Conservation (phyloP, 2,888 invertebrate species). For the Eurytoma californica region DNA sequence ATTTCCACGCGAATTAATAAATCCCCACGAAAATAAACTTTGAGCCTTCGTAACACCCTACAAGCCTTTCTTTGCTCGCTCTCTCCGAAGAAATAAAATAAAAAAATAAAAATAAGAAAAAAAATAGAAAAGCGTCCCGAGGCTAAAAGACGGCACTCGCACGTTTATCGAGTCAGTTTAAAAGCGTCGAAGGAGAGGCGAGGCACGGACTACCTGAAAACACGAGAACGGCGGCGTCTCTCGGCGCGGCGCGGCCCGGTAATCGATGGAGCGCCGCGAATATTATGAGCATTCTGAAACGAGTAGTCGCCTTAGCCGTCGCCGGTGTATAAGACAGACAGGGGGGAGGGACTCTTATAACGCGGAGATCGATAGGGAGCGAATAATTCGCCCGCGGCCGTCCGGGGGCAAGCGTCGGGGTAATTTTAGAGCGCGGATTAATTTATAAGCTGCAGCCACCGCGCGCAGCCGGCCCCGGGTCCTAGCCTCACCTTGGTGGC, state of each 20-base stretch:
- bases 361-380: constrained; percentile 31
- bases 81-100: too few species aligned
- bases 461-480: background rate
- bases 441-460: constrained; percentile 47
- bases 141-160: too few species aligned
- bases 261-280: constrained; percentile 29
- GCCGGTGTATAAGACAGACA: constrained; percentile 1
- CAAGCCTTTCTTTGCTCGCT: too few species aligned
- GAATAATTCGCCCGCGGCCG: background rate
- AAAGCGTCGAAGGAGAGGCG: too few species aligned
- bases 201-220: too few species aligned
- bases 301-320: background rate
- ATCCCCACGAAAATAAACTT: too few species aligned
- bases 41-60: too few species aligned
- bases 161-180: too few species aligned
- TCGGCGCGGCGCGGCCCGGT: background rate
- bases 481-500: background rate
- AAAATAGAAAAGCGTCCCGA: too few species aligned
- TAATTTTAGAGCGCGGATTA: constrained; percentile 53
- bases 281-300: constrained; percentile 22
- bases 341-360: background rate
- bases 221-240: too few species aligned
- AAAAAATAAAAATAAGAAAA: too few species aligned
- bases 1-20: too few species aligned
- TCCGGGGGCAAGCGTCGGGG: constrained; percentile 6